These are phyloP conservation scores for Cuculus canorus DNA, from an alignment of 2,797 vertebrate species.

Conservation along the genomic window DNA sequence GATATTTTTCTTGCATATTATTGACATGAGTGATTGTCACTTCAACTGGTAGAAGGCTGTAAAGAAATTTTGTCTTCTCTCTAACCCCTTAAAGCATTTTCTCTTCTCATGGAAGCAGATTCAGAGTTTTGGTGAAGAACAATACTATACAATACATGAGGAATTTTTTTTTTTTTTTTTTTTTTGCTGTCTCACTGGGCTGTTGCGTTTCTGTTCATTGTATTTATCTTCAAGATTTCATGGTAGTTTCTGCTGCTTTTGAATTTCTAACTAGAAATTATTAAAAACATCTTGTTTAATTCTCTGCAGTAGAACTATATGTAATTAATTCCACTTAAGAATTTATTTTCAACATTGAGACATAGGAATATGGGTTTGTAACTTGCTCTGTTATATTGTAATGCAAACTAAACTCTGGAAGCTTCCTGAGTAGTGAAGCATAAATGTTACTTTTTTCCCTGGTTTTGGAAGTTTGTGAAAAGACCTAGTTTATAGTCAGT, in stretches of 20 bases:
- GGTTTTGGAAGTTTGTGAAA: neutral
- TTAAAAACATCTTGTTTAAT: neutral
- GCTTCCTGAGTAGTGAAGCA: neutral
- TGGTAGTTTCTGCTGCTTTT: neutral
- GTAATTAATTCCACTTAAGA: neutral
- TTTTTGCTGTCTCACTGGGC: neutral
- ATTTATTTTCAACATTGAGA: neutral
- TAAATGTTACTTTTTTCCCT: neutral
- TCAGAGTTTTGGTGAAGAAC: neutral
- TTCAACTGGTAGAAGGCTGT: neutral
- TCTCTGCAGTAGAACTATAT: neutral
- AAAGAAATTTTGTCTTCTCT: neutral
- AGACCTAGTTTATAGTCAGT: neutral
- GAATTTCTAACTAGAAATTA: neutral
- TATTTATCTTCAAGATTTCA: neutral
- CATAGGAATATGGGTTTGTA: neutral
- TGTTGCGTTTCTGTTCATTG: neutral
- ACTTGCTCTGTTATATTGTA: neutral
- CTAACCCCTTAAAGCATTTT: neutral
- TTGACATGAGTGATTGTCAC: neutral
- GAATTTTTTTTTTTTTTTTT: neutral
- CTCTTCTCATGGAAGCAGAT: neutral
- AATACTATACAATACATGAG: neutral
- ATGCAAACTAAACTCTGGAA: neutral
- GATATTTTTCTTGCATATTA: neutral